Conservation (phyloP, 1,140 invertebrate genomes). For the Aricia agestis region DNA sequence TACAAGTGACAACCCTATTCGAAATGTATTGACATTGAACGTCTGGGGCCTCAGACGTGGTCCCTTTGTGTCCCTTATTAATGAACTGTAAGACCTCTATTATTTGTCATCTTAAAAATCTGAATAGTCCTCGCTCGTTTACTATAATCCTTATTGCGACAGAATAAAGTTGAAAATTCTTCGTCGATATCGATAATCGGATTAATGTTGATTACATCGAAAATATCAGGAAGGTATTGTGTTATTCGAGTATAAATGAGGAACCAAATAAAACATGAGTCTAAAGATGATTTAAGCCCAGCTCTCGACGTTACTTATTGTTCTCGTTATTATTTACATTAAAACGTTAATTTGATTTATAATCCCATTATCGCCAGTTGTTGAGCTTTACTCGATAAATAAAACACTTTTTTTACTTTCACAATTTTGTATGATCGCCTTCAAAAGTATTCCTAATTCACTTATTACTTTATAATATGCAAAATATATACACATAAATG, state of each 20-base stretch:
- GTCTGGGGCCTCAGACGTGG: constrained; percentile 3
- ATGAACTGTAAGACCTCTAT: constrained; percentile 34
- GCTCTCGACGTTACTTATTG: constrained; percentile 9
- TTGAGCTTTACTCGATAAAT: neutral
- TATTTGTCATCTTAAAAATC: constrained; percentile 33
- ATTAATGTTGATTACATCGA: constrained; percentile 32
- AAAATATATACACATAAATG: too few species aligned
- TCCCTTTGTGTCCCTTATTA: constrained; percentile 36
- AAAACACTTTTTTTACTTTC: neutral
- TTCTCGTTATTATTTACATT: neutral
- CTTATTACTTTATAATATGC: too few species aligned
- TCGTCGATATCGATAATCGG: constrained; percentile 25
- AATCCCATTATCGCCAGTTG: neutral
- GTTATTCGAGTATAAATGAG: constrained; percentile 2
- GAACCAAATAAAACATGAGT: neutral
- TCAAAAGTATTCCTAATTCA: too few species aligned
- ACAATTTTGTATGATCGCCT: neutral
- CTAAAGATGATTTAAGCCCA: constrained; percentile 25
- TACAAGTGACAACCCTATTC: neutral
- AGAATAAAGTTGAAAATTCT: constrained; percentile 4
- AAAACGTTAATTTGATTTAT: constrained; percentile 8
- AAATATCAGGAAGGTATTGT: constrained; percentile 18
- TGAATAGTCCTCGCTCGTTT: constrained; percentile 1
- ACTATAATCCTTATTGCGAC: constrained; percentile 17
- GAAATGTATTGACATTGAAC: constrained; percentile 8